A percentile compares a stretch with the other conserved stretches of the same genome.
Evolutionary conservation across 2,113 vertebrate genomes (phyloP).

Genomic region (Gopherus evgoodei): DNA sequence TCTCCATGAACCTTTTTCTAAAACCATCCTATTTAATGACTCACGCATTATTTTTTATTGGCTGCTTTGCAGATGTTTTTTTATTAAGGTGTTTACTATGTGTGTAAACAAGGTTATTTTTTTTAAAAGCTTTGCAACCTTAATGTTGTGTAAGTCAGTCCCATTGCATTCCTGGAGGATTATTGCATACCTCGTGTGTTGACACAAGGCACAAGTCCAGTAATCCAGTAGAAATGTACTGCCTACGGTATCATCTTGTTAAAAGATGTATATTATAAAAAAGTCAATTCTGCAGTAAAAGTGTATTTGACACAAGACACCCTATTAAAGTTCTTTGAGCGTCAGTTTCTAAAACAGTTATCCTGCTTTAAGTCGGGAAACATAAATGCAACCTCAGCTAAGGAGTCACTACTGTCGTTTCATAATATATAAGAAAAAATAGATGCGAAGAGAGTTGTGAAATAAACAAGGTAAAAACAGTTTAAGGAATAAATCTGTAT

Average conservation of each 20-base stretch:
- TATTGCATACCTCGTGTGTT: not conserved
- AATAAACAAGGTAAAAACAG: not conserved
- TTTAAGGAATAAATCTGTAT: not conserved
- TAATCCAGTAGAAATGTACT: constrained; percentile 13
- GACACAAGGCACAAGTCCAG: constrained; percentile 37
- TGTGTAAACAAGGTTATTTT: not conserved
- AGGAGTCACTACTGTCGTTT: not conserved
- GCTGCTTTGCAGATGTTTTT: not conserved
- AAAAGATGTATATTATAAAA: not conserved
- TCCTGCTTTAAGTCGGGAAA: not conserved
- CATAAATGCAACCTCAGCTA: not conserved
- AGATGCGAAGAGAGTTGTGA: not conserved
- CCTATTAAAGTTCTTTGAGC: not conserved
- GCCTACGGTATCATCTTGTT: not conserved
- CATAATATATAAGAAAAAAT: not conserved
- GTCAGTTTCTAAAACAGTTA: not conserved
- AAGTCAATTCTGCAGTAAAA: not conserved
- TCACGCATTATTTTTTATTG: not conserved
- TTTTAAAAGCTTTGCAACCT: not conserved
- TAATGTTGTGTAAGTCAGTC: not conserved
- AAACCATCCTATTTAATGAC: not conserved
- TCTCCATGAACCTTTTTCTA: not conserved
- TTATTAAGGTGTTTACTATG: not conserved
- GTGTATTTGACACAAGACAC: not conserved
- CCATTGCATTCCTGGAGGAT: not conserved